Base-by-base conservation (phyloP, 2,888 invertebrate genomes). In the Monopis laevigella region DNA sequence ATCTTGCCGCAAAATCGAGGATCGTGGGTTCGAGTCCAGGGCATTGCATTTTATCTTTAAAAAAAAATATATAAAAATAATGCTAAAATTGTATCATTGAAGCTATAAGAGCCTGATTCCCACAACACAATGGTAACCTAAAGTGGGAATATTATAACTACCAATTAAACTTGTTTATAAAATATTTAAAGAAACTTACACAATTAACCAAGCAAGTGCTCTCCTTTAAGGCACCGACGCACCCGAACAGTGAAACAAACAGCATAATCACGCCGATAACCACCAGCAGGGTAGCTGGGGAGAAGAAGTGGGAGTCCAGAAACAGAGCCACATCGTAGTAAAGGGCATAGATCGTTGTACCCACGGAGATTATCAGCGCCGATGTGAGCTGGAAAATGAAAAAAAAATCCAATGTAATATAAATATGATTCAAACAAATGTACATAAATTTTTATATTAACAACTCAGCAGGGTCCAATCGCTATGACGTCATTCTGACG, bases 151-250 rank as follows among this genome's bases (percentile, higher is more conserved):
- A 66, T 71, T 65, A n/a, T n/a, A n/a, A n/a, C n/a, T n/a, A n/a
- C n/a, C n/a, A n/a, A n/a, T n/a, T n/a, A n/a, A n/a, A n/a, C n/a
- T n/a, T n/a, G n/a, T n/a, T n/a, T n/a, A n/a, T n/a, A n/a, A n/a
- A n/a, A n/a, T n/a, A n/a, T n/a, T n/a, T 8, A 21, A 7, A 21
- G 24, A 17, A n/a, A 70, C 82, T 83, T 72, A 92, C 92, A 58
- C 90, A 85, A 64, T 93, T 89, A 38, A 94, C 86, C 64, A 95
- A 83, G 65, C 89, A 88, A 51, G 92, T 90, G 66, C 91, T 93
- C 66, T 96, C 96, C 54, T 86, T 86, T 55, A 93, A 82, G 3
- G 96, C 96, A 18, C 96, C 96, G 55, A 93, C 90, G 71, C 96
- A 96, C 40, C 96, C 97, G 56, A 96, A 86, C 51, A 92, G 88